These are phyloP conservation scores for Drosophila watanabei DNA, from an alignment of 1,140 invertebrate species.

Conservation along the genomic window DNA sequence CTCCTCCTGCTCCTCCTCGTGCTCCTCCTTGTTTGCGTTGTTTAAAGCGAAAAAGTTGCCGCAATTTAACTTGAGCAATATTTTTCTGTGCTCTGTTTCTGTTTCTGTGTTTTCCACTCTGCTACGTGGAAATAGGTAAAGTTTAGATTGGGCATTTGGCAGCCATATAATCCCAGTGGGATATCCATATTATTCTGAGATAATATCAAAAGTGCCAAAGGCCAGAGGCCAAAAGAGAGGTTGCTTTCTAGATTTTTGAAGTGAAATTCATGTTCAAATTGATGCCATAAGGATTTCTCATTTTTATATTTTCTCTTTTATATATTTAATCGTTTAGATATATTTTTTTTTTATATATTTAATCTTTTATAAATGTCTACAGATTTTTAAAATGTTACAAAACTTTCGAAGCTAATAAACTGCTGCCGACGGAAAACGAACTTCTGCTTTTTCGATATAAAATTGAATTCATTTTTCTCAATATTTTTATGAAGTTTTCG, in stretches of 20 bases:
- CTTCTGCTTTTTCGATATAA: no score
- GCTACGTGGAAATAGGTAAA: constrained; percentile 40
- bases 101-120: not conserved
- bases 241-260: not conserved
- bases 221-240: not conserved
- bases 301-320: not conserved
- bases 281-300: not conserved
- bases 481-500: no score
- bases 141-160: constrained; percentile 52
- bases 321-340: not conserved
- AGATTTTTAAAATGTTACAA: no score
- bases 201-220: constrained; percentile 7
- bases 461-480: no score
- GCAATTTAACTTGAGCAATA: constrained; percentile 71
- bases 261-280: not conserved
- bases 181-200: constrained; percentile 1
- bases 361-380: no score
- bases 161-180: constrained; percentile 19
- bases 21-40: constrained; percentile 31
- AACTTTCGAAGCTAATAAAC: no score
- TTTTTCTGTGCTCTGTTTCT: constrained; percentile 25
- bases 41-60: constrained; percentile 76
- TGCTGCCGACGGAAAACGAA: no score
- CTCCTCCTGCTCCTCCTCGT: not conserved
- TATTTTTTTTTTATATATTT: not conserved